Base-by-base conservation (phyloP, 2,888 invertebrate genomes). In the Callyntrura guangdongensis region DNA sequence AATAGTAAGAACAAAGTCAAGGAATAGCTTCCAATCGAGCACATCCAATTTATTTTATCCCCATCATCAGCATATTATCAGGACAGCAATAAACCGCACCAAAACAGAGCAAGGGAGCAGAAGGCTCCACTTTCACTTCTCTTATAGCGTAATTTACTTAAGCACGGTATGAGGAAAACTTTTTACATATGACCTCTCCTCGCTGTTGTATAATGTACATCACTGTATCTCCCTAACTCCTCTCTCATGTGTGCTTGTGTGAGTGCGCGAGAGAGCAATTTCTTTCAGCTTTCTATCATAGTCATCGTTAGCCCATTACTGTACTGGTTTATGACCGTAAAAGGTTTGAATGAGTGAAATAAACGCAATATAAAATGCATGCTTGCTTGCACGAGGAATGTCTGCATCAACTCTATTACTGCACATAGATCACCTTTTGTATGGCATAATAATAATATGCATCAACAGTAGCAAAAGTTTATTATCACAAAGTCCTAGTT, bases 21-120 rank as follows among this genome's bases (percentile, higher is more conserved):
- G 67, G 86, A 84, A 87, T 82, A 72, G 86, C 56, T 61, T 87
- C 87, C 77, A 87, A 91, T 86, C 83, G 87, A 91, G 87, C 74
- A 74, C 82, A 90, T 90, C 90, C 82, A 86, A 90, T 90, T 90
- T 90, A 90, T 90, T 90, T 90, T 86, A 86, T 86, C 74, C 90
- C 81, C 67, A 86, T 90, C 90, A 86, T 90, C 86, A 90, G 56
- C 90, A 90, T 90, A 90, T 90, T 86, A 90, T 86, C 90, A 90
- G 86, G 86, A 84, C 82, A 74, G 86, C 91, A 91, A 91, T 91
- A 91, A 91, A 86, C 83, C 86, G 77, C 84, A 64, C 83, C 74
- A 36, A 74, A 88, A 77, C 59, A 45, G 61, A 81, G 45, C 83
- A 87, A 67, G n/a, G 49, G 53, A 64, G 77, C 77, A 77, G 17